Evolutionary conservation across 2,797 vertebrate species (phyloP), one percentile per base, ranked within the genome.

Genomic region (Meda fulgida): DNA sequence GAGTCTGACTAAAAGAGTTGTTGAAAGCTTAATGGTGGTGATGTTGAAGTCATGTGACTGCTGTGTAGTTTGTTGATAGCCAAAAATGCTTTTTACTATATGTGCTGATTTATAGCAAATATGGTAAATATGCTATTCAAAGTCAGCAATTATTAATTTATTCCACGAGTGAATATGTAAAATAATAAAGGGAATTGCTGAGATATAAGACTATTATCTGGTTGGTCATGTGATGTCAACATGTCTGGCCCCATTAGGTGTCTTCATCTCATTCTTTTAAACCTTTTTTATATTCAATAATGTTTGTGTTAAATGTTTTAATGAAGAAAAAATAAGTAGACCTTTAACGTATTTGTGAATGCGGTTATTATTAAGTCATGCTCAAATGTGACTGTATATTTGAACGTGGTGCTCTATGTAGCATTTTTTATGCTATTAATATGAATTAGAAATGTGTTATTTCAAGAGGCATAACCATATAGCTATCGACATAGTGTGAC

Each of bases 401-500:
- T 73, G 71, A 31, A 73, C 21, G 9, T 13, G 38, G 34, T n/a
- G 63, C 58, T 65, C 9, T 46, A 43, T 29, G 55, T 38, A 63
- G 9, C n/a, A 43, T 29, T 73, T 26, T 29, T 21, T 18, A 43
- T 75, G 58, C 58, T 31, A 16, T 43, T 80, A n/a, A 16, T 18
- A n/a, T 51, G n/a, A 40, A 29, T 16, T n/a, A 77, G 14, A 70
- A 31, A 26, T 55, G 82, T 67, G 31, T 40, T 84, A 43, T 78
- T 71, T 53, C n/a, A 70, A 60, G 38, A 71, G 38, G 38, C 48
- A 84, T 84, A 84, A 60, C 51, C 6, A 13, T 60, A 71, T 78
- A 43, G 26, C 26, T 55, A 55, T 78, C 8, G 48, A 78, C 51
- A 78, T 78, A 36, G 51, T 78, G 48, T 46, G 34, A 67, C 26